phyloP scores from a whole-genome alignment of 2,888 invertebrate genomes.

The Neoitamus cyanurus region DNA sequence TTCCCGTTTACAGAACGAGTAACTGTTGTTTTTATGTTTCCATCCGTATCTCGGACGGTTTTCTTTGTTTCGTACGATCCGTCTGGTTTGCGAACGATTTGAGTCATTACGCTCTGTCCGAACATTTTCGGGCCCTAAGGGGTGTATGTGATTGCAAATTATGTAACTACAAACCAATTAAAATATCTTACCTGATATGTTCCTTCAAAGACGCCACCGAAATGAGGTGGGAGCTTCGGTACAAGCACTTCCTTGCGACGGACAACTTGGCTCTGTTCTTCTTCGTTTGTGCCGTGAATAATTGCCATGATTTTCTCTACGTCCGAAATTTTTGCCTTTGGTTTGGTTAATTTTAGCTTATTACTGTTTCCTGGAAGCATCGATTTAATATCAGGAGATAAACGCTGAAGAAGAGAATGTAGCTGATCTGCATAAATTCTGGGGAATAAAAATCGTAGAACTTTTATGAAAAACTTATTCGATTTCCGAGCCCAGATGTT shows the following conservation, averaged over 20 bases:
- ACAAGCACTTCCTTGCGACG: constrained; percentile 59
- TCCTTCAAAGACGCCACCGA: constrained; percentile 64
- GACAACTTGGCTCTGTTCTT: constrained; percentile 55
- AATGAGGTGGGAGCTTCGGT: constrained; percentile 58
- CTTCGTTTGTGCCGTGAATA: constrained; percentile 65
- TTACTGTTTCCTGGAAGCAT: constrained; percentile 51
- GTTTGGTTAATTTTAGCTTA: constrained; percentile 53
- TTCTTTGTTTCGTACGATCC: constrained; percentile 71
- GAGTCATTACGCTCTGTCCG: constrained; percentile 69
- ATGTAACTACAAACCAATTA: not conserved
- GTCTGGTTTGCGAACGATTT: constrained; percentile 70
- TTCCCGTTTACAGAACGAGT: constrained; percentile 65
- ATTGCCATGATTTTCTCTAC: constrained; percentile 64
- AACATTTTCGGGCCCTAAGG: constrained; percentile 65
- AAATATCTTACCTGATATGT: constrained; percentile 59
- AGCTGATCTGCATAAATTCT: constrained; percentile 64
- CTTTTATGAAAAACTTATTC: no score
- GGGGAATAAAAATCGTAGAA: not conserved
- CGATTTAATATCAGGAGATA: constrained; percentile 58
- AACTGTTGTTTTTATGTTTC: constrained; percentile 71
- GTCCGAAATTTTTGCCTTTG: constrained; percentile 60
- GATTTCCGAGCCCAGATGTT: no score
- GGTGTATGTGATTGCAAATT: not conserved
- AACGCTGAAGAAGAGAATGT: constrained; percentile 63
- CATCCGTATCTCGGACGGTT: constrained; percentile 70